A percentile compares a stretch with the other conserved stretches of the same genome.
phyloP scores from a whole-genome alignment of 1,140 invertebrate species.

The Meloidogyne chitwoodi region DNA sequence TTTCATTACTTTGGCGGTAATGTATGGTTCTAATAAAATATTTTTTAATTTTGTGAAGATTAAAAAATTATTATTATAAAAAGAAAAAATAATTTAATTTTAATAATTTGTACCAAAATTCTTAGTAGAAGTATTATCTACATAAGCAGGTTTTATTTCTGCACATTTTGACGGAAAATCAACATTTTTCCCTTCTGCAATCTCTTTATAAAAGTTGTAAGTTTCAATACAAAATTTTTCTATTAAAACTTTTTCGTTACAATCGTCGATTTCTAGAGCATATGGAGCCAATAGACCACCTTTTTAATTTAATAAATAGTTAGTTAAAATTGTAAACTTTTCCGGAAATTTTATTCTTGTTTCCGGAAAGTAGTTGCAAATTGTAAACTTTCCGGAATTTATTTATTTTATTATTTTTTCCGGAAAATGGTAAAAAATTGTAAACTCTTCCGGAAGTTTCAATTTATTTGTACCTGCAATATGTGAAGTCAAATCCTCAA shows the following conservation, averaged over 20 bases:
- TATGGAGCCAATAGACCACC: background rate
- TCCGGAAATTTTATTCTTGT: background rate
- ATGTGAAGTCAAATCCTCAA: conserved; percentile 1
- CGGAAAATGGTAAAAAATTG: background rate
- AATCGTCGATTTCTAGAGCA: background rate
- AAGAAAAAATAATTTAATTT: too few relatives aligned
- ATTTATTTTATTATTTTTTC: background rate
- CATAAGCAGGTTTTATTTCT: background rate
- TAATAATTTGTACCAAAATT: background rate
- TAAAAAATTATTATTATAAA: too few relatives aligned
- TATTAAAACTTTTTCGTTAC: background rate
- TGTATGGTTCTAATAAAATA: background rate
- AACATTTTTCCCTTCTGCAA: background rate
- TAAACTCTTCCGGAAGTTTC: background rate
- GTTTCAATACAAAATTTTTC: background rate
- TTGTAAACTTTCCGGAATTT: background rate
- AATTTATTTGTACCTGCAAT: background rate
- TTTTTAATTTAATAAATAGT: background rate
- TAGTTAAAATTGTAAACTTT: background rate
- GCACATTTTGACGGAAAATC: background rate
- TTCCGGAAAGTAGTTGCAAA: background rate
- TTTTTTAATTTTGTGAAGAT: background rate
- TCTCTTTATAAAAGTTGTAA: background rate
- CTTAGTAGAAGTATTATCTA: background rate
- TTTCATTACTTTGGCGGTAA: background rate